phyloP scores from a whole-genome alignment of 2,113 vertebrate genomes.

The Rhipidura dahli region DNA sequence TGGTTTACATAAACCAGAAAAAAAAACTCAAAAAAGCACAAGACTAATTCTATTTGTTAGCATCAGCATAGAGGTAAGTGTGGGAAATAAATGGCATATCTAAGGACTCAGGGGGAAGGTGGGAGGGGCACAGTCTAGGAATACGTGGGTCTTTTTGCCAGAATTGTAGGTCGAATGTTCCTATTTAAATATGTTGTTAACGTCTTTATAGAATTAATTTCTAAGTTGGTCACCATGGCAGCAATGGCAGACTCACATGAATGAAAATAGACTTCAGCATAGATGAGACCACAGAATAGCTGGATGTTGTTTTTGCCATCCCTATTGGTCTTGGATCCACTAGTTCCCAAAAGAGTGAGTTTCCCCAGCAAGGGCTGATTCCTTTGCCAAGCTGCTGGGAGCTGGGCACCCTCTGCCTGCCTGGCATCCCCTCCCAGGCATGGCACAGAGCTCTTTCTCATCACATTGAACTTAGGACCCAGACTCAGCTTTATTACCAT shows the following conservation, averaged over 20 bases:
- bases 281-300: not conserved
- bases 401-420: not conserved
- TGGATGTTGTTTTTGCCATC: not conserved
- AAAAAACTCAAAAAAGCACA: not conserved
- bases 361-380: not conserved
- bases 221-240: constrained; percentile 14
- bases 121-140: not conserved
- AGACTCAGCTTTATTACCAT: not conserved
- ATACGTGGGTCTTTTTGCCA: not conserved
- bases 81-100: not conserved
- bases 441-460: not conserved
- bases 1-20: not conserved
- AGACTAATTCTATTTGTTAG: not conserved
- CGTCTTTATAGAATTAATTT: constrained; percentile 4
- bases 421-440: not conserved
- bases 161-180: not conserved
- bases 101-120: not conserved
- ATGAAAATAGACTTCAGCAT: not conserved
- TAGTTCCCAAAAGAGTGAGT: not conserved
- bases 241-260: constrained; percentile 18
- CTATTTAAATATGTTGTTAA: not conserved
- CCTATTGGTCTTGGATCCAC: not conserved
- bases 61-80: not conserved
- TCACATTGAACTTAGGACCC: not conserved
- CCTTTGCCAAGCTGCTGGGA: not conserved